These are phyloP conservation scores for Drosophila pandora DNA, from an alignment of 1,140 invertebrate genomes.

Conservation along the genomic window DNA sequence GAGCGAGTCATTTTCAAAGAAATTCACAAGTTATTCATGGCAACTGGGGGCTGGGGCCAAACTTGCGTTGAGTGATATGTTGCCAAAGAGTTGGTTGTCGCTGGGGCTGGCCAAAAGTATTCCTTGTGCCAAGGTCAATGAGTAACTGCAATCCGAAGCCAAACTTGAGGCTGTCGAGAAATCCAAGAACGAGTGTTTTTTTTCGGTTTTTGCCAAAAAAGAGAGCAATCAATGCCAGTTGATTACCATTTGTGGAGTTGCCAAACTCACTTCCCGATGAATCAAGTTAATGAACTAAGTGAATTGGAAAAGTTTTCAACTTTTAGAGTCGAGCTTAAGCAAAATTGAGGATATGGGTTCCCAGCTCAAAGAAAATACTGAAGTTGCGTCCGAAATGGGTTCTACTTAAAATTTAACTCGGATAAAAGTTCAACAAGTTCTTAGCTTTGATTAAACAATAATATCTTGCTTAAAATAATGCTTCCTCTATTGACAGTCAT, in stretches of 20 bases:
- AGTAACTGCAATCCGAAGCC: slow-evolving; percentile 27
- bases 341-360: slow-evolving; percentile 17
- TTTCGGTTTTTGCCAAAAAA: background rate
- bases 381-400: background rate
- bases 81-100: slow-evolving; percentile 58
- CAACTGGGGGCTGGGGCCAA: slow-evolving; percentile 18
- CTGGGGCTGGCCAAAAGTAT: slow-evolving; percentile 17
- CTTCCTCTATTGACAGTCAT: background rate
- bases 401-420: slow-evolving; percentile 3
- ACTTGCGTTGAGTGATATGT: slow-evolving; percentile 42
- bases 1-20: slow-evolving; percentile 53
- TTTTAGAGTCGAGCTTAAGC: slow-evolving; percentile 27
- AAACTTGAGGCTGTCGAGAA: slow-evolving; percentile 2
- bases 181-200: background rate
- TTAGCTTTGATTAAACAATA: background rate
- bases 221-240: slow-evolving; percentile 46
- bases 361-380: background rate
- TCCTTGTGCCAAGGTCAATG: slow-evolving; percentile 28
- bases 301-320: slow-evolving; percentile 51
- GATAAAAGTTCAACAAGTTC: background rate
- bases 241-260: slow-evolving; percentile 41
- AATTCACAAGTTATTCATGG: slow-evolving; percentile 53
- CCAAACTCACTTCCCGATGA: slow-evolving; percentile 29
- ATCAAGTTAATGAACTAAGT: slow-evolving; percentile 52
- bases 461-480: background rate